Conservation (phyloP, 2,797 vertebrate genomes). For the Enteromius radiatus region DNA sequence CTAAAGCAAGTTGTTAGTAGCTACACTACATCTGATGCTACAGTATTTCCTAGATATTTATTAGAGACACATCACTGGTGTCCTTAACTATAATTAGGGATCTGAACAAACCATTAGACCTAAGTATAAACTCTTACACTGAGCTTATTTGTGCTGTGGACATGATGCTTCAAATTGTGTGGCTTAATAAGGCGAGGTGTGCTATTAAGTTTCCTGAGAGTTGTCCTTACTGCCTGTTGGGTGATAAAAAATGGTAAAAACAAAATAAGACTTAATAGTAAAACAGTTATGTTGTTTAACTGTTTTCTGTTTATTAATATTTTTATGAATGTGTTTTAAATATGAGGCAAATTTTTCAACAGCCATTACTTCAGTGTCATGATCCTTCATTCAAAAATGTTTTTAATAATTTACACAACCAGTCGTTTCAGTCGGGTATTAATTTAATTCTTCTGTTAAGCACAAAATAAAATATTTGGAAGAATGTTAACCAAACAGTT, state of each 20-base stretch:
- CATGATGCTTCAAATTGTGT: background rate
- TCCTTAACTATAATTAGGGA: background rate
- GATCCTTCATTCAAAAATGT: background rate
- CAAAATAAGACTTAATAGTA: background rate
- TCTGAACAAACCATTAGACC: constrained; percentile 12
- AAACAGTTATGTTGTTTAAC: background rate
- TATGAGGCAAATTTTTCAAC: background rate
- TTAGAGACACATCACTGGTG: background rate
- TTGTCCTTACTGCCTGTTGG: background rate
- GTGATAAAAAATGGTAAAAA: background rate
- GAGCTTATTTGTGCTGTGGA: background rate
- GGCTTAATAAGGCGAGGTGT: background rate
- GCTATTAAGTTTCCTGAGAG: background rate
- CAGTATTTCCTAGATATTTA: background rate
- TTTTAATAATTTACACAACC: background rate
- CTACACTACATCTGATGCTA: background rate
- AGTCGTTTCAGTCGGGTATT: background rate
- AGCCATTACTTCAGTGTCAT: background rate
- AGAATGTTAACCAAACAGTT: background rate
- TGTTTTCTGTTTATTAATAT: background rate
- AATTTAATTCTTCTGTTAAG: background rate
- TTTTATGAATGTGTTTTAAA: background rate
- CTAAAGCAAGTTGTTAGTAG: background rate
- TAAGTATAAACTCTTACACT: background rate
- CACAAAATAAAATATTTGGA: background rate